Evolutionary conservation across 2,797 vertebrate genomes (phyloP), one percentile per base, ranked within the genome.

Genomic region (Acestrorhynchus altus): DNA sequence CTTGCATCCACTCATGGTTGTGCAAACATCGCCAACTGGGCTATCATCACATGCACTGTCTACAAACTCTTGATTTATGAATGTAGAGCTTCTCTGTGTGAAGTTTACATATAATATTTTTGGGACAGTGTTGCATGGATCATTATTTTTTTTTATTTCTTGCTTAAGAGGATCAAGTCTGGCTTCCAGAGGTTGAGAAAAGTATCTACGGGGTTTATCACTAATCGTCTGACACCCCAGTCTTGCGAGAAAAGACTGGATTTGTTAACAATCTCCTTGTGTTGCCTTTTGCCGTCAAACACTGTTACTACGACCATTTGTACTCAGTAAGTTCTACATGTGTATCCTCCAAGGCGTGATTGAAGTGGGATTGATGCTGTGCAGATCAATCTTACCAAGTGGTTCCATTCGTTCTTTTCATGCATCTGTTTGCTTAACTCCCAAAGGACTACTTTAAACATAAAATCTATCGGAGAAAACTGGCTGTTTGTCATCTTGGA

Each of bases 21-120:
- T 74, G 76, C 71, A 71, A 71, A 72, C 68, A 51, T 46, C 24
- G 10, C 56, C 77, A 76, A 76, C 77, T 74, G 72, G 63, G 72
- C 68, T 74, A n/a, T 76, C 28, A 24, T 81, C 69, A 74, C 49
- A 5, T 44, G 11, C 39, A 46, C 46, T 8, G 24, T 60, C 20
- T 54, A 13, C 26, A 22, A 12, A 7, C 54, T 44, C 31, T 35
- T 12, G 65, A 1, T 63, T 70, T 28, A 28, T 28, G 22, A 54
- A 12, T 26, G 7, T 26, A 47, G 1, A 46, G 26, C 3, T 60
- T 57, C 39, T n/a, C 20, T 28, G 0, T 15, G 31, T 26, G 13
- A 63, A 4, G 12, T 63, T 22, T 18, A 51, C 49, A 20, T 4
- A 13, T 13, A 26, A n/a, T 22, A 13, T 42, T 1, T 46, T 70